Evolutionary conservation across 2,888 invertebrate genomes (phyloP), one percentile per base, ranked within the genome.

Genomic region (Diachrysia chrysitis): DNA sequence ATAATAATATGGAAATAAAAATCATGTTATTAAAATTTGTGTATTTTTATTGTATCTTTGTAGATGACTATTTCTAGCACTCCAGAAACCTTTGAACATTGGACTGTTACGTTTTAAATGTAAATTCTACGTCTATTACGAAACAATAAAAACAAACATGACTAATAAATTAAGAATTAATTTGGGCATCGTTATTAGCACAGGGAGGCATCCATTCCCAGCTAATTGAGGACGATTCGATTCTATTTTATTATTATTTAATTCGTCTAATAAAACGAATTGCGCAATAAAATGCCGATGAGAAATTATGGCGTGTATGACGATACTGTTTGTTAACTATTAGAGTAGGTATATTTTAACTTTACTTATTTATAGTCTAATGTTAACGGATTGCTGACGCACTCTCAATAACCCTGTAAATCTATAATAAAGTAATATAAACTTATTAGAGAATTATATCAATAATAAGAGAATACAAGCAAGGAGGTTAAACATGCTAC

Each of bases 171-270:
- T 21, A 57, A 21, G 57, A 57, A 21, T 21, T 37, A 4, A 57
- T 57, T 57, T 51, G 19, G 12, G 5, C 19, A 56, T 56, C 16
- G 56, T 56, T 56, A 19, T 35, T 19, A 35, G 19, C 56, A 14
- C 19, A 58, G 19, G 37, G 23, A 58, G 57, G 42, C 6, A 6
- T 19, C 42, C 16, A 16, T 58, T 23, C 21, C 16, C 21, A 10
- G 16, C 23, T 46, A 58, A 58, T 58, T 58, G 58, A 58, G 58
- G n/a, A 42, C 16, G 42, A 17, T 58, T 58, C 42, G 23, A 42
- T 58, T 42, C 42, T 7, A 58, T 42, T 46, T 58, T 58, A 58
- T 58, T 58, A n/a, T 42, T 58, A 58, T 42, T 57, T 57, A 57
- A 57, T 57, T 57, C 3, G 37, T 37, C 57, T 57, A 37, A 37